Percentiles rank a stretch among this genome's conserved stretches.
Conservation (phyloP, 2,797 vertebrate species). For the Triplophysa bombifrons region DNA sequence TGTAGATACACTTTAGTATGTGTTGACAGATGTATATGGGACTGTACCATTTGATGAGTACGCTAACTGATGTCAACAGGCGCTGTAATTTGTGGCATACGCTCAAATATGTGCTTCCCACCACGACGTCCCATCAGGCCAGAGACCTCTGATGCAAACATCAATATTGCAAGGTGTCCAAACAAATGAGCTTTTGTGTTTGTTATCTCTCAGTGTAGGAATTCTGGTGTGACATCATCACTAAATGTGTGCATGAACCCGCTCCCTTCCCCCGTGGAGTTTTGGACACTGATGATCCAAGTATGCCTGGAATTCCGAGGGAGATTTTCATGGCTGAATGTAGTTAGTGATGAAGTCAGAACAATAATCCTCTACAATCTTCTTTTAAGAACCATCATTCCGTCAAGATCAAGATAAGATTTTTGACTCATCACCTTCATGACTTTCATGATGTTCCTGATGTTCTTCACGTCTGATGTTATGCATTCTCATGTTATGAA, state of each 20-base stretch:
- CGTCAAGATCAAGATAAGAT: constrained; percentile 12
- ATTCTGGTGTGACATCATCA: constrained; percentile 45
- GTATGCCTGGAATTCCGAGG: constrained; percentile 42
- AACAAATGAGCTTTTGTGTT: constrained; percentile 47
- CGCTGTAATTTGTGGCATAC: constrained; percentile 27
- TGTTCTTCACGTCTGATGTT: neutral
- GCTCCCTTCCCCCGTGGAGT: constrained; percentile 16
- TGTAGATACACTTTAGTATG: constrained; percentile 1
- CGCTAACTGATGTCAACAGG: constrained; percentile 13
- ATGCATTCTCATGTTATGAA: neutral
- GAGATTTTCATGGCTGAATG: constrained; percentile 28
- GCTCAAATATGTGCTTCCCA: constrained; percentile 33
- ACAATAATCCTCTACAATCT: neutral
- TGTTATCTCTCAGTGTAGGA: constrained; percentile 40
- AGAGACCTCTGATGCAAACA: constrained; percentile 24
- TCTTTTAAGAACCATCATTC: constrained; percentile 13
- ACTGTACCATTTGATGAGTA: constrained; percentile 18
- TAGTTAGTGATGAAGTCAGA: constrained; percentile 3
- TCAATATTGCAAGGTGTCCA: constrained; percentile 45
- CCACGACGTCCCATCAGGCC: constrained; percentile 9
- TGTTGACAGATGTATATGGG: constrained; percentile 9
- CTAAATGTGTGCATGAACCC: constrained; percentile 20
- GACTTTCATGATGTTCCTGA: constrained; percentile 23
- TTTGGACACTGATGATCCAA: constrained; percentile 27
- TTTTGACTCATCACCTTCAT: constrained; percentile 7